A percentile compares a stretch with the other conserved stretches of the same genome.
These are phyloP conservation scores for Scomberomorus guttatus DNA, from an alignment of 2,797 vertebrate genomes.

Conservation along the genomic window DNA sequence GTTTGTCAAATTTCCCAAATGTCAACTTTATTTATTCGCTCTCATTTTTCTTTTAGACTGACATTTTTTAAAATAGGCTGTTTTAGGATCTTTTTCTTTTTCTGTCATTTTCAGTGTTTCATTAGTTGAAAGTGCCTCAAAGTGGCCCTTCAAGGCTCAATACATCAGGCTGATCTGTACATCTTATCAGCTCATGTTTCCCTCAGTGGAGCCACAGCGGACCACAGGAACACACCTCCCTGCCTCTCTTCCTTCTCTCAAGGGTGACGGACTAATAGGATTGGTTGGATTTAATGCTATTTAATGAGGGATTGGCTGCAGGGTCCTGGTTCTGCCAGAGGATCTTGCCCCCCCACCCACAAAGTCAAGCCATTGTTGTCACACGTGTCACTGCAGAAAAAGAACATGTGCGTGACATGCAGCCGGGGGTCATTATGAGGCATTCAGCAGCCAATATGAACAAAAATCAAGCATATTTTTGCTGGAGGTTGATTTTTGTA, in stretches of 20 bases:
- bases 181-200: conserved; percentile 6
- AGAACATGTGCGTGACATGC: conserved; percentile 14
- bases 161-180: not conserved
- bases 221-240: not conserved
- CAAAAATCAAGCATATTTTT: not conserved
- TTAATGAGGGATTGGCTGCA: conserved; percentile 69
- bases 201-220: not conserved
- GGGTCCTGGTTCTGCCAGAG: conserved; percentile 37
- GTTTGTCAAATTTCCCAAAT: too few species aligned
- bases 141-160: too few species aligned
- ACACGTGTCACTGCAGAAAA: conserved; percentile 55
- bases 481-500: too few species aligned
- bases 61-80: too few species aligned
- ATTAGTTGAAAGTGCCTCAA: not conserved
- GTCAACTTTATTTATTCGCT: too few species aligned
- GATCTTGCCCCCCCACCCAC: conserved; percentile 4
- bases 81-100: too few species aligned
- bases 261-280: conserved; percentile 78
- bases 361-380: conserved; percentile 56
- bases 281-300: conserved; percentile 72
- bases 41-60: too few species aligned
- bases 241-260: conserved; percentile 2
- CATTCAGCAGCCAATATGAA: not conserved
- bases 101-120: not conserved
- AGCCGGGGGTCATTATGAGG: not conserved